Evolutionary conservation across 2,797 vertebrate species (phyloP).

Genomic region (Australoheros facetus): DNA sequence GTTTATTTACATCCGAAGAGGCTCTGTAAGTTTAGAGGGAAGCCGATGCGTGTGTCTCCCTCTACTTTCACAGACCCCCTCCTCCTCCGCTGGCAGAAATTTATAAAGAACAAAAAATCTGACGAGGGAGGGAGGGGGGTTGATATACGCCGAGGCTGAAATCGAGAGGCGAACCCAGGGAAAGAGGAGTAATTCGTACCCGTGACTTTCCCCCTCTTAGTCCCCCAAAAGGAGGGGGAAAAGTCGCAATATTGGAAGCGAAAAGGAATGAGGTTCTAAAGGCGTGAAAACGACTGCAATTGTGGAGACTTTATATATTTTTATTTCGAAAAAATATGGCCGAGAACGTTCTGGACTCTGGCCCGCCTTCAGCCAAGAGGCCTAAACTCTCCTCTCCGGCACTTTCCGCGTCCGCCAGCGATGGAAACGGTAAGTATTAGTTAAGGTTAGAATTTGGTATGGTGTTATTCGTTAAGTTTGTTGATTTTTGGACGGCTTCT

Average conservation of each 20-base stretch:
- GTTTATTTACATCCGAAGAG: slow-evolving; percentile 68
- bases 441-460: slow-evolving; percentile 7
- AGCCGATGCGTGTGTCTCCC: slow-evolving; percentile 78
- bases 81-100: slow-evolving; percentile 85
- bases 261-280: slow-evolving; percentile 70
- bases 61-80: slow-evolving; percentile 78
- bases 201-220: slow-evolving; percentile 87
- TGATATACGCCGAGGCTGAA: slow-evolving; percentile 86
- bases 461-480: slow-evolving; percentile 35
- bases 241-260: slow-evolving; percentile 82
- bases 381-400: slow-evolving; percentile 99
- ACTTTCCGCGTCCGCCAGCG: slow-evolving; percentile 95
- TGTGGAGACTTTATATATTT: slow-evolving; percentile 85
- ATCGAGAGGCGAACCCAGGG: slow-evolving; percentile 87
- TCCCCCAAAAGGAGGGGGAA: slow-evolving; percentile 86
- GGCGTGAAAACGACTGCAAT: slow-evolving; percentile 79
- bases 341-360: slow-evolving; percentile 98
- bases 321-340: slow-evolving; percentile 92
- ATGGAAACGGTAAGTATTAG: slow-evolving; percentile 91
- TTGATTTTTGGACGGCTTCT: slow-evolving; percentile 16
- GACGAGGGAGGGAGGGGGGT: slow-evolving; percentile 81
- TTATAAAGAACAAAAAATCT: slow-evolving; percentile 87
- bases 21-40: slow-evolving; percentile 75
- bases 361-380: slow-evolving; percentile 99
- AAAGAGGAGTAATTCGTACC: slow-evolving; percentile 84